Evolutionary conservation across 2,888 invertebrate species (phyloP).

Genomic region (Gymnocheta viridis): DNA sequence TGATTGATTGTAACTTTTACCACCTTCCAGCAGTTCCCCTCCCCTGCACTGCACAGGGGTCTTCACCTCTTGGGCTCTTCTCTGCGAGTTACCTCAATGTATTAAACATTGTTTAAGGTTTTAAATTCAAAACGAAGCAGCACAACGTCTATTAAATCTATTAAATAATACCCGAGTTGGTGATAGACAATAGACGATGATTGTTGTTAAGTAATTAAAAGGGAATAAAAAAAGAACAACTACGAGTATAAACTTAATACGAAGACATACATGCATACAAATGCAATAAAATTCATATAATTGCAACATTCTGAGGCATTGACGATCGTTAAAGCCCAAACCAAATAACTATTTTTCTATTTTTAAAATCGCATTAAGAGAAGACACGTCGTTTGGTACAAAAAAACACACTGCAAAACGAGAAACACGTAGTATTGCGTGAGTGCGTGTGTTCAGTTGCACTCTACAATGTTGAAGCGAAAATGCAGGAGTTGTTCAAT

Average conservation of each 20-base stretch:
- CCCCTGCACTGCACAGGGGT: background rate
- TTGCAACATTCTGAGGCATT: slow-evolving; percentile 2
- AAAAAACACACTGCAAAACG: background rate
- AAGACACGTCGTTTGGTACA: no score
- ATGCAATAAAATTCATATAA: background rate
- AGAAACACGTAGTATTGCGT: slow-evolving; percentile 27
- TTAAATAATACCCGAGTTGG: slow-evolving; percentile 37
- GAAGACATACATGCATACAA: slow-evolving; percentile 8
- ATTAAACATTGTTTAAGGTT: slow-evolving; percentile 57
- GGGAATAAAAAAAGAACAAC: slow-evolving; percentile 1
- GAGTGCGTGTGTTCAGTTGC: background rate
- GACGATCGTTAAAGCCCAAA: background rate
- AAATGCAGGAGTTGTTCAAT: background rate
- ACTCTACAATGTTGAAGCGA: background rate
- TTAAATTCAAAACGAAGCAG: slow-evolving; percentile 37
- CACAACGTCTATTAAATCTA: slow-evolving; percentile 22
- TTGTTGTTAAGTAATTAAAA: slow-evolving; percentile 50
- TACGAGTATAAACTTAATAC: slow-evolving; percentile 4
- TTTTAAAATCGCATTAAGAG: slow-evolving; percentile 18
- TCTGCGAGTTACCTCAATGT: slow-evolving; percentile 30
- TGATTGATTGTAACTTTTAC: slow-evolving; percentile 37
- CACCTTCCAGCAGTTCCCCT: background rate
- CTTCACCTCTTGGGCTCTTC: background rate
- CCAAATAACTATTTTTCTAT: slow-evolving; percentile 31
- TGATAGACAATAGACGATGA: slow-evolving; percentile 28